phyloP scores from a whole-genome alignment of 2,888 invertebrate genomes.

The Mythimna loreyi region DNA sequence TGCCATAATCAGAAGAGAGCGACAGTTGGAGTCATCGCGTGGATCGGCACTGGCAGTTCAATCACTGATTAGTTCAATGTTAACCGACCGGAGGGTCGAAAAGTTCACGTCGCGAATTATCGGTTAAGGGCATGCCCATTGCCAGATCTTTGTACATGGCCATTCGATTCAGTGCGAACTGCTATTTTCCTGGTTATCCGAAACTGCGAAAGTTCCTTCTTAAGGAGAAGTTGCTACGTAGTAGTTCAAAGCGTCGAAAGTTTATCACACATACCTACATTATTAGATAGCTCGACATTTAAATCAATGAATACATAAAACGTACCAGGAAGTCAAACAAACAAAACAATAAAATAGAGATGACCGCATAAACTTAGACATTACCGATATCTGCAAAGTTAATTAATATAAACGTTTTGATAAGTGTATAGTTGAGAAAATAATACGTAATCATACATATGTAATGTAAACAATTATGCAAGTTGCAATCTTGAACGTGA shows the following conservation, averaged over 20 bases:
- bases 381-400: slow-evolving; percentile 13
- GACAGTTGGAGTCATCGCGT: slow-evolving; percentile 38
- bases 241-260: neutral
- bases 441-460: neutral
- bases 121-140: slow-evolving; percentile 66
- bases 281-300: neutral
- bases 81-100: slow-evolving; percentile 66
- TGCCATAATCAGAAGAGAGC: slow-evolving; percentile 41
- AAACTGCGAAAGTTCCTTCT: neutral
- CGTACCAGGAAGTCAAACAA: slow-evolving; percentile 21
- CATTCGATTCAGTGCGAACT: slow-evolving; percentile 19
- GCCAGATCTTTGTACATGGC: slow-evolving; percentile 49
- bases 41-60: slow-evolving; percentile 64
- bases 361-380: slow-evolving; percentile 1
- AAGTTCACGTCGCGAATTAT: slow-evolving; percentile 63
- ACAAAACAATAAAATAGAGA: slow-evolving; percentile 21
- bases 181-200: neutral
- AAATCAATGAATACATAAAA: slow-evolving; percentile 14
- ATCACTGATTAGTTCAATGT: slow-evolving; percentile 65
- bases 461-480: slow-evolving; percentile 7
- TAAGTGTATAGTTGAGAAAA: neutral
- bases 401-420: slow-evolving; percentile 18
- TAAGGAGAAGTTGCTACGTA: neutral
- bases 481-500: neutral
- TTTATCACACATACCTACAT: neutral